Percentiles rank a stretch among this genome's conserved stretches.
Evolutionary conservation across 2,797 vertebrate species (phyloP).

Genomic region (Aldrovandia affinis): DNA sequence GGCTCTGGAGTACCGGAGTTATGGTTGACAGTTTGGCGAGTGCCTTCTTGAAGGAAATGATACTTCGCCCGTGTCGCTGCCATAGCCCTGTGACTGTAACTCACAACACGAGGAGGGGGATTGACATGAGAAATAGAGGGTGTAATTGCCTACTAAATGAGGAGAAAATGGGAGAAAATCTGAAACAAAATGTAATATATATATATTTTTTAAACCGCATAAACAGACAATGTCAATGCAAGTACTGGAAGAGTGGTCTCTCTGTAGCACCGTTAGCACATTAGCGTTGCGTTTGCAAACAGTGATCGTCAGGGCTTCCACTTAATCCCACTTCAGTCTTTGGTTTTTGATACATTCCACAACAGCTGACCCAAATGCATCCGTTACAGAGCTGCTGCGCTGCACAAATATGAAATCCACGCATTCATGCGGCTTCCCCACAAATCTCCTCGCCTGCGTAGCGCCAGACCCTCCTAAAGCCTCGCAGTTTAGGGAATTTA

Average conservation of each 20-base stretch:
- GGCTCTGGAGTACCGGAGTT: no score
- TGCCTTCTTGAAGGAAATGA: no score
- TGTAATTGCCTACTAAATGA: no score
- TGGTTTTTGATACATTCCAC: background rate
- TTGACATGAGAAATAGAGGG: no score
- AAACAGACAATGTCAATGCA: background rate
- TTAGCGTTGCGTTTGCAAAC: background rate
- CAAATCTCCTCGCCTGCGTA: slow-evolving; percentile 18
- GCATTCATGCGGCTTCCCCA: slow-evolving; percentile 28
- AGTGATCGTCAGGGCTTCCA: background rate
- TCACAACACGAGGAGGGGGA: no score
- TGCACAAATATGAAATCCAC: slow-evolving; percentile 30
- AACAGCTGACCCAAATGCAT: slow-evolving; percentile 25
- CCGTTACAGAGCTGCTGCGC: background rate
- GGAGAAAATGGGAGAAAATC: no score
- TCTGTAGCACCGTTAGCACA: background rate
- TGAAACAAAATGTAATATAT: background rate
- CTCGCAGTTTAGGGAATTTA: slow-evolving; percentile 22
- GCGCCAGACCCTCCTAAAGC: slow-evolving; percentile 20
- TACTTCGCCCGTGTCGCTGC: no score
- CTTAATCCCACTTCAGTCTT: slow-evolving; percentile 8
- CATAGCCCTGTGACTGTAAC: no score
- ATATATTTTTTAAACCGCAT: background rate
- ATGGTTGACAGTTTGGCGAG: no score
- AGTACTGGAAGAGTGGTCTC: background rate